Evolutionary conservation across 2,113 vertebrate genomes (phyloP).

Genomic region (Dissostichus mawsoni): DNA sequence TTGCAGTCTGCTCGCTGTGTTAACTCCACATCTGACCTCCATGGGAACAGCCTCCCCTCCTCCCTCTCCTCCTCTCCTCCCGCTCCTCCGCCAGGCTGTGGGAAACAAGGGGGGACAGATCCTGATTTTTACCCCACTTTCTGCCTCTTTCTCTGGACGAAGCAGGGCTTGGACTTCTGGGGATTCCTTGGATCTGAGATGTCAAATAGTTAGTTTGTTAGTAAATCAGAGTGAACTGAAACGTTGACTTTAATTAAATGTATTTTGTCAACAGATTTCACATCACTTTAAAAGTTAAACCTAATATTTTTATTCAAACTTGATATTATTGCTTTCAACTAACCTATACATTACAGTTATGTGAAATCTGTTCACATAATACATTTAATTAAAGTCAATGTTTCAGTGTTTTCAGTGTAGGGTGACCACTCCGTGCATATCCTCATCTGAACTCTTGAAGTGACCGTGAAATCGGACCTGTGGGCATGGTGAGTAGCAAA

Average conservation of each 20-base stretch:
- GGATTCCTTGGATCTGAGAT: conserved; percentile 68
- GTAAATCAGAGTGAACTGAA: conserved; percentile 40
- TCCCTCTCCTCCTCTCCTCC: conserved; percentile 46
- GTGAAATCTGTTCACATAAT: too few species aligned
- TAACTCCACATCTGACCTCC: conserved; percentile 78
- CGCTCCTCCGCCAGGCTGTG: conserved; percentile 46
- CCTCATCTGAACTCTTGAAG: conserved; percentile 74
- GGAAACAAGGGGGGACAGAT: conserved; percentile 54
- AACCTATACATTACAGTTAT: too few species aligned
- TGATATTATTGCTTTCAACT: too few species aligned
- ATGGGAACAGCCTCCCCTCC: conserved; percentile 67
- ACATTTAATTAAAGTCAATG: too few species aligned
- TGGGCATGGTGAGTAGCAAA: conserved; percentile 75
- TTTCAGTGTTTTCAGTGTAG: neutral
- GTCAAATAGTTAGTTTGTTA: conserved; percentile 50
- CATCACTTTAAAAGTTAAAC: too few species aligned
- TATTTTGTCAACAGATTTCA: too few species aligned
- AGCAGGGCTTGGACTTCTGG: conserved; percentile 47
- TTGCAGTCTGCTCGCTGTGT: conserved; percentile 69
- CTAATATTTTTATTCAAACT: too few species aligned
- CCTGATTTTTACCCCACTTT: conserved; percentile 6
- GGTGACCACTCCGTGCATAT: conserved; percentile 64
- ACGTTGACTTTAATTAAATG: too few species aligned
- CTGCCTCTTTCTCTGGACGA: conserved; percentile 26
- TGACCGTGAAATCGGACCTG: conserved; percentile 51